phyloP scores from a whole-genome alignment of 2,888 invertebrate species.

The Ptychoptera contaminata region DNA sequence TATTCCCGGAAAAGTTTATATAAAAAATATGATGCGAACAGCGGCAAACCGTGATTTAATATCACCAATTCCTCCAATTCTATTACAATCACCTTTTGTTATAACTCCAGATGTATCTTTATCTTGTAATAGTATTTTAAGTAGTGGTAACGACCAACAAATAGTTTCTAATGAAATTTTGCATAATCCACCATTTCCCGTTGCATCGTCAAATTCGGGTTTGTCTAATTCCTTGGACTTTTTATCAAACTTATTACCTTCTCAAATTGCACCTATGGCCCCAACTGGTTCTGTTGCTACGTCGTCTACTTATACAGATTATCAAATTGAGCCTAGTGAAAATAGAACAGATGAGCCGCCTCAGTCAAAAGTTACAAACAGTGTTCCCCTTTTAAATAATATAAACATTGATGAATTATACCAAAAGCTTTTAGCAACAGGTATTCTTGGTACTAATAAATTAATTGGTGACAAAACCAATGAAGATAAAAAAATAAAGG shows the following conservation, averaged over 20 bases:
- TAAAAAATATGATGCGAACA: slow-evolving; percentile 58
- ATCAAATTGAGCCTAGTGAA: background rate
- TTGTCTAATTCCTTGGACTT: background rate
- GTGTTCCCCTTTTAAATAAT: slow-evolving; percentile 22
- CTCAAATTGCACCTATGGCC: background rate
- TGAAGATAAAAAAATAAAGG: slow-evolving; percentile 19
- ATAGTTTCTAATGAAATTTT: too few species aligned
- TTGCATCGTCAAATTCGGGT: background rate
- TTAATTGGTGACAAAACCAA: slow-evolving; percentile 9
- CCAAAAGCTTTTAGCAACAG: slow-evolving; percentile 70
- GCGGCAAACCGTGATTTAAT: slow-evolving; percentile 2
- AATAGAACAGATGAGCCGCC: slow-evolving; percentile 42
- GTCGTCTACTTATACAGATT: background rate
- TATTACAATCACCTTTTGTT: background rate
- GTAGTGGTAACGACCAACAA: too few species aligned
- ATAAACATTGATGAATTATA: slow-evolving; percentile 71
- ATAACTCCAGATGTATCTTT: too few species aligned
- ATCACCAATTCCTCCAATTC: slow-evolving; percentile 2
- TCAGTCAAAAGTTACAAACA: slow-evolving; percentile 30
- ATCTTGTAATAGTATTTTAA: too few species aligned
- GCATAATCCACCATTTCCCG: background rate
- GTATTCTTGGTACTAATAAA: slow-evolving; percentile 43
- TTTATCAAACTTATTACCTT: slow-evolving; percentile 2
- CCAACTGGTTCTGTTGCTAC: background rate
- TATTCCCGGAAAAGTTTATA: slow-evolving; percentile 50